Percentiles rank a stretch among this genome's conserved stretches.
These are phyloP conservation scores for Actinostola sp. DNA, from an alignment of 92 coral and sea anemone species.

Conservation along the genomic window DNA sequence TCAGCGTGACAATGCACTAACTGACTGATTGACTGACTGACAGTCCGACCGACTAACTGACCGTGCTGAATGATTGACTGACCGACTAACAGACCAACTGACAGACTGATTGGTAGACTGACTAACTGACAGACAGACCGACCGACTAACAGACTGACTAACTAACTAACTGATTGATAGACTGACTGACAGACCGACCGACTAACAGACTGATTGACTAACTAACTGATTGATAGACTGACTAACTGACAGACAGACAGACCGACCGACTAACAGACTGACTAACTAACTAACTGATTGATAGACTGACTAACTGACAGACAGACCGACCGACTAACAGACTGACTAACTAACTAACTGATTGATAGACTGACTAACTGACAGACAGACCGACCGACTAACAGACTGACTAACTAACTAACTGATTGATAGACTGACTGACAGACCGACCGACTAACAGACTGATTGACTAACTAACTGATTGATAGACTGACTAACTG, in stretches of 20 bases:
- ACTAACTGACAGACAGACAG: constrained; percentile 7
- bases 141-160: constrained; percentile 5
- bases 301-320: neutral
- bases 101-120: constrained; percentile 4
- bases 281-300: constrained; percentile 7
- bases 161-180: no score
- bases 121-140: constrained; percentile 4
- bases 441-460: constrained; percentile 7
- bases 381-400: constrained; percentile 6
- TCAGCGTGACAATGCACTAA: neutral
- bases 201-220: constrained; percentile 1
- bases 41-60: neutral
- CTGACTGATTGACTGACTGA: constrained; percentile 12
- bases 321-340: neutral
- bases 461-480: neutral
- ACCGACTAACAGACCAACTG: constrained; percentile 5
- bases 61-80: constrained; percentile 9
- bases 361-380: constrained; percentile 3
- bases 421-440: no score
- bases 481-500: constrained; percentile 8
- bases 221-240: no score
- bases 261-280: constrained; percentile 1
- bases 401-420: neutral
- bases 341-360: constrained; percentile 9
- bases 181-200: constrained; percentile 10